These are phyloP conservation scores for Calcarius lapponicus DNA, from an alignment of 2,797 vertebrate genomes.

Conservation along the genomic window DNA sequence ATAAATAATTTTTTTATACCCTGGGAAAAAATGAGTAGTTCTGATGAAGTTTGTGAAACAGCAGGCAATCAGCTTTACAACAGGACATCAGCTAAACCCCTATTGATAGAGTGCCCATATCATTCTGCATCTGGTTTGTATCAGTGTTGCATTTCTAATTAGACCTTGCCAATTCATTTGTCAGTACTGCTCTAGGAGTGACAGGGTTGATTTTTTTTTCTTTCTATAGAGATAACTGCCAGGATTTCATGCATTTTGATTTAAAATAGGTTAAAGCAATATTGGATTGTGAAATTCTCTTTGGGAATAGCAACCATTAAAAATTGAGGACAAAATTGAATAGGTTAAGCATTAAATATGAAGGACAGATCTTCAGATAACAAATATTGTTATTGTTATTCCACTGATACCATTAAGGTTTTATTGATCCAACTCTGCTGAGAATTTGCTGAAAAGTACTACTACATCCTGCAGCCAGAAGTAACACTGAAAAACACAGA, in stretches of 20 bases:
- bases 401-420: not conserved
- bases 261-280: not conserved
- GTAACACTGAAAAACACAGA: not conserved
- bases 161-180: not conserved
- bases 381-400: constrained; percentile 9
- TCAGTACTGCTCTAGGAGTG: not conserved
- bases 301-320: not conserved
- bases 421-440: not conserved
- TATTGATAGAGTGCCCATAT: not conserved
- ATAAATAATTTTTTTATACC: not conserved
- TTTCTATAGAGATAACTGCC: not conserved
- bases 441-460: constrained; percentile 6
- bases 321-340: not conserved
- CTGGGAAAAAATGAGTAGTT: not conserved
- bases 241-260: not conserved
- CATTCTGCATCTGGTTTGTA: constrained; percentile 7
- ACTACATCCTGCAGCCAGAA: not conserved
- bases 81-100: not conserved
- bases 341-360: constrained; percentile 8
- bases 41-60: not conserved
- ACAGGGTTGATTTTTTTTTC: not conserved
- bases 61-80: not conserved
- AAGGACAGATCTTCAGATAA: not conserved
- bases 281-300: not conserved
- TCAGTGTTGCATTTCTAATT: constrained; percentile 24